Evolutionary conservation across 2,797 vertebrate species (phyloP).

Genomic region (Tragelaphus eurycerus): DNA sequence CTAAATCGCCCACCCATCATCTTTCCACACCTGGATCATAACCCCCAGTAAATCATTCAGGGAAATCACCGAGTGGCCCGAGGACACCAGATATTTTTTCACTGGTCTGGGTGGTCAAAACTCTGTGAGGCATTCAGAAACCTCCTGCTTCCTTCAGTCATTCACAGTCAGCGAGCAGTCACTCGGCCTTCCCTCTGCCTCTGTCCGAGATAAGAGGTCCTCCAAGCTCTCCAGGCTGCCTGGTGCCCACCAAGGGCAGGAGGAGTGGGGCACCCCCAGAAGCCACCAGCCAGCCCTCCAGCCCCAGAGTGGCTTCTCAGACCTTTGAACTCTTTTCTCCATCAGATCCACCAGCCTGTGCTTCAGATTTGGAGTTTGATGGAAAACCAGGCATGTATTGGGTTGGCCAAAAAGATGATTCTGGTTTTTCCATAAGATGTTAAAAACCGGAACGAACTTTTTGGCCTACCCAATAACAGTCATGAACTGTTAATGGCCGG

Average conservation of each 20-base stretch:
- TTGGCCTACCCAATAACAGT: not conserved
- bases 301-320: not conserved
- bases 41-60: not conserved
- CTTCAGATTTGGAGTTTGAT: not conserved
- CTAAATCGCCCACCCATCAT: not conserved
- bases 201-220: not conserved
- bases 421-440: not conserved
- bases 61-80: not conserved
- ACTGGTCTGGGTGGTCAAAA: not conserved
- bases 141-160: not conserved
- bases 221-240: rapidly evolving
- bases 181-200: not conserved
- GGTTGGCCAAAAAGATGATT: not conserved
- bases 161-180: not conserved
- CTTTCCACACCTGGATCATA: not conserved
- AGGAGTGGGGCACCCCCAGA: not conserved
- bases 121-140: not conserved
- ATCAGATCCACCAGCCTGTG: not conserved
- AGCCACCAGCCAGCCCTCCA: not conserved
- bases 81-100: not conserved
- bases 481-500: not conserved
- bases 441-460: not conserved
- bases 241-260: rapidly evolving
- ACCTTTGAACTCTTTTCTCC: not conserved
- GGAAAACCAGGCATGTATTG: not conserved